Percentiles rank a stretch among this genome's conserved stretches.
Evolutionary conservation across 2,797 vertebrate species (phyloP).

Genomic region (Discoglossus pictus): DNA sequence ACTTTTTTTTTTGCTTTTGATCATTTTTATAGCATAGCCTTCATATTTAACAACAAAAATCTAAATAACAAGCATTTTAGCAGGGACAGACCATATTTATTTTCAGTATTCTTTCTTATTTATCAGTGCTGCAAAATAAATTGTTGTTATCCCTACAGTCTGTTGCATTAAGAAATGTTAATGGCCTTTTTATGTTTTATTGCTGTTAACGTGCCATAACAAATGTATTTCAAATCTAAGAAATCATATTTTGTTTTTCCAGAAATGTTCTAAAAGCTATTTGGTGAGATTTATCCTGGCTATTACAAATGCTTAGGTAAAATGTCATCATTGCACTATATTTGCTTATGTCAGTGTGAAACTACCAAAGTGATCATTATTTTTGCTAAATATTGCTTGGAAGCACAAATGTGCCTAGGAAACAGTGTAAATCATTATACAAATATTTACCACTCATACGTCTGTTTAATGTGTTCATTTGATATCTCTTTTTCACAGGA

Average conservation of each 20-base stretch:
- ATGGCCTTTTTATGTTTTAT: constrained; percentile 58
- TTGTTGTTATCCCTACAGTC: constrained; percentile 65
- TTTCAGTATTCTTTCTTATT: constrained; percentile 59
- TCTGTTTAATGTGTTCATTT: too few species aligned
- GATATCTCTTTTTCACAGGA: too few species aligned
- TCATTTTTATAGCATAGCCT: constrained; percentile 36
- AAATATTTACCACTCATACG: too few species aligned
- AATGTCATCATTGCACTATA: constrained; percentile 62
- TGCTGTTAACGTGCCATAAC: constrained; percentile 64
- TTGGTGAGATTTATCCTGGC: constrained; percentile 68
- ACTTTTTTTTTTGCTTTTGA: constrained; percentile 56
- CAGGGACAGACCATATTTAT: constrained; percentile 48
- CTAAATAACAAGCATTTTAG: constrained; percentile 52
- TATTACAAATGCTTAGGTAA: constrained; percentile 59
- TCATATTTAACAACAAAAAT: constrained; percentile 42
- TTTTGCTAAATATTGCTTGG: too few species aligned
- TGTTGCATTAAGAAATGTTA: constrained; percentile 54
- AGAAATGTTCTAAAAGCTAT: constrained; percentile 60
- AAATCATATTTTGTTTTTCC: constrained; percentile 68
- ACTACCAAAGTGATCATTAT: constrained; percentile 52
- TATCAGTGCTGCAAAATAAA: constrained; percentile 59
- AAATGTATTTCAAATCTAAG: constrained; percentile 70
- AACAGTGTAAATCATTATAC: constrained; percentile 18
- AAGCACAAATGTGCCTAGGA: background rate
- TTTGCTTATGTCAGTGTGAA: constrained; percentile 40